Percentiles rank a stretch among this genome's conserved stretches.
phyloP scores from a whole-genome alignment of 2,113 vertebrate species.

The Fulmarus glacialis region DNA sequence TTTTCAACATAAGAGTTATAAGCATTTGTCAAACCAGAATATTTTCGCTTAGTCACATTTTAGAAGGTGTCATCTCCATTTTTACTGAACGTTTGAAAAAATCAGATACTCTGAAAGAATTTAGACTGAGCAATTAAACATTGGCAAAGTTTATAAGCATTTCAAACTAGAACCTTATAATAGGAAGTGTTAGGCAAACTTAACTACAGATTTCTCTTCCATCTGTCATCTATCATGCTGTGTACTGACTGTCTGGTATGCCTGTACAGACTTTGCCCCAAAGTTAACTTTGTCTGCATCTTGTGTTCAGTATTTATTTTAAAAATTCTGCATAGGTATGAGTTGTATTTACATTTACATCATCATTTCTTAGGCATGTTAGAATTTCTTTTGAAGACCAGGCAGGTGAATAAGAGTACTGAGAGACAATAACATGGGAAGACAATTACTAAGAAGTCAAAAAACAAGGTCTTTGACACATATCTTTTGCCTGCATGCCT shows the following conservation, averaged over 20 bases:
- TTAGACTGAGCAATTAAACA: not conserved
- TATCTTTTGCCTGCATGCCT: not conserved
- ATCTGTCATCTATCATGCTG: not conserved
- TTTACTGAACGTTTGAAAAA: not conserved
- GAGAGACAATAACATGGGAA: not conserved
- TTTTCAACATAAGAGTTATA: not conserved
- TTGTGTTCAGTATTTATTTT: not conserved
- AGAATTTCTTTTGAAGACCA: not conserved
- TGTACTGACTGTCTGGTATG: not conserved
- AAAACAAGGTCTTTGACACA: not conserved
- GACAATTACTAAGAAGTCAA: not conserved
- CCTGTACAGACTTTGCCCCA: not conserved
- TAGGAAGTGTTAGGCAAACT: not conserved
- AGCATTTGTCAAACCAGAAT: not conserved
- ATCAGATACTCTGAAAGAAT: not conserved
- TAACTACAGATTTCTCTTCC: conserved; percentile 28
- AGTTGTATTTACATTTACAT: not conserved
- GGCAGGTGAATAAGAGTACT: not conserved
- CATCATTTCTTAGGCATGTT: not conserved
- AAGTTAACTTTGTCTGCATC: not conserved
- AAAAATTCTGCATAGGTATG: not conserved
- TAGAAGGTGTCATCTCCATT: not conserved
- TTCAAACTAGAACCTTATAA: not conserved
- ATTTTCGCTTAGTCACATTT: not conserved
- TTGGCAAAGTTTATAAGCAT: not conserved